Percentiles rank a stretch among this genome's conserved stretches.
These are phyloP conservation scores for Rhingia campestris DNA, from an alignment of 2,888 invertebrate genomes.

Conservation along the genomic window DNA sequence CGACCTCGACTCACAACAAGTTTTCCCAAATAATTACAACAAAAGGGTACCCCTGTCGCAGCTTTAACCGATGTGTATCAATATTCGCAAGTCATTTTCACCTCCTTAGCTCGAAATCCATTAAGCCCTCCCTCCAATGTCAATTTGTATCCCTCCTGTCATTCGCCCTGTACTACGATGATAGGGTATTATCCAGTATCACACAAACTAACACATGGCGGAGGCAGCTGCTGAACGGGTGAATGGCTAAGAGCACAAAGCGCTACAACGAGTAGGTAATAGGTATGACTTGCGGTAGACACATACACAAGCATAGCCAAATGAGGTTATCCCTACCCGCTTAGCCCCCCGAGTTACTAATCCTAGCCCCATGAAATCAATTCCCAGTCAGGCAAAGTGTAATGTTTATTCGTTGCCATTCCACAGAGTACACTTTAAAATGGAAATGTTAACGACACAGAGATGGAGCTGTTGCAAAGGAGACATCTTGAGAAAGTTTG, in stretches of 20 bases:
- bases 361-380: slow-evolving; percentile 25
- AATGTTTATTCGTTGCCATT: slow-evolving; percentile 46
- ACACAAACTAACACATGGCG: slow-evolving; percentile 22
- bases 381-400: not conserved
- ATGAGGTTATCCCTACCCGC: slow-evolving; percentile 33
- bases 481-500: slow-evolving; percentile 12
- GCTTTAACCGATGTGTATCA: not conserved
- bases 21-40: not conserved
- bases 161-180: slow-evolving; percentile 40
- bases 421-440: not conserved
- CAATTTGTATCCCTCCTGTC: slow-evolving; percentile 60
- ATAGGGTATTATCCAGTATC: slow-evolving; percentile 40
- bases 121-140: slow-evolving; percentile 50
- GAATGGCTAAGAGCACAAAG: slow-evolving; percentile 15
- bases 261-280: slow-evolving; percentile 5
- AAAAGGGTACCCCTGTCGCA: not conserved
- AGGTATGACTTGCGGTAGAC: slow-evolving; percentile 36
- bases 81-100: slow-evolving; percentile 54
- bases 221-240: not conserved
- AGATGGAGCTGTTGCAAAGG: not conserved
- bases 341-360: slow-evolving; percentile 19
- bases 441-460: slow-evolving; percentile 4
- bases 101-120: slow-evolving; percentile 56
- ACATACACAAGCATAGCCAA: slow-evolving; percentile 4
- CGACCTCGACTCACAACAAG: too few species aligned